Base-by-base conservation (phyloP, 2,797 vertebrate genomes). In the Alosa sapidissima region DNA sequence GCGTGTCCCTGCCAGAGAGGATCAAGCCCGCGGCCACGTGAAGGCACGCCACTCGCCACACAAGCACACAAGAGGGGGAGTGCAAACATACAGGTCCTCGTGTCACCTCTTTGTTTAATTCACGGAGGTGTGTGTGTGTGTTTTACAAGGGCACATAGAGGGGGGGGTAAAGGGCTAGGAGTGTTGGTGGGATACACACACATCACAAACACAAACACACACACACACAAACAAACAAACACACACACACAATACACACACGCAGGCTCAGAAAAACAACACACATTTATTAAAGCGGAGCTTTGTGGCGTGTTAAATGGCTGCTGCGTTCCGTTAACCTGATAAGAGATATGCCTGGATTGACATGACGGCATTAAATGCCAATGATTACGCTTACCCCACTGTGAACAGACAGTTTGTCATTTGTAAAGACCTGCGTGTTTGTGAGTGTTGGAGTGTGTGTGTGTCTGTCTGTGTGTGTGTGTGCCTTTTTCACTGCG, bases 1-100 rank as follows among this genome's bases (percentile, higher is more conserved):
- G 81, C 65, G 81, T 93, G 94, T 93, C 89, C 85, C 86, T 91
- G 93, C 92, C 92, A 87, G 10, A 65, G 87, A 86, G 90, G 89
- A 91, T 91, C 85, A 47, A 82, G 83, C 81, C 87, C 62, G 85
- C 89, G 81, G 81, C 65, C 88, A 28, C 0, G 0, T 68, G 28
- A 68, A 14, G 62, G 3, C 28, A 3, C n/a, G 62, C 62, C 14
- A 11, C 9, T 68, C 10, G 3, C 10, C 54, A 21, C 1, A 55
- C 21, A 19, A 55, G 16, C 54, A 55, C 54, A 55, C 60, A 8
- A 33, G n/a, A 10, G 28, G 62, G 62, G 13, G 2, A 33, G 62
- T 33, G 28, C 62, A 68, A 11, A 68, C 24, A 33, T 4, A 68
- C 28, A 13, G 3, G n/a, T 68, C 62, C 28, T 6, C 19, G 11